A percentile compares a stretch with the other conserved stretches of the same genome.
Evolutionary conservation across 2,797 vertebrate genomes (phyloP).

Genomic region (Enteromius anoplus): DNA sequence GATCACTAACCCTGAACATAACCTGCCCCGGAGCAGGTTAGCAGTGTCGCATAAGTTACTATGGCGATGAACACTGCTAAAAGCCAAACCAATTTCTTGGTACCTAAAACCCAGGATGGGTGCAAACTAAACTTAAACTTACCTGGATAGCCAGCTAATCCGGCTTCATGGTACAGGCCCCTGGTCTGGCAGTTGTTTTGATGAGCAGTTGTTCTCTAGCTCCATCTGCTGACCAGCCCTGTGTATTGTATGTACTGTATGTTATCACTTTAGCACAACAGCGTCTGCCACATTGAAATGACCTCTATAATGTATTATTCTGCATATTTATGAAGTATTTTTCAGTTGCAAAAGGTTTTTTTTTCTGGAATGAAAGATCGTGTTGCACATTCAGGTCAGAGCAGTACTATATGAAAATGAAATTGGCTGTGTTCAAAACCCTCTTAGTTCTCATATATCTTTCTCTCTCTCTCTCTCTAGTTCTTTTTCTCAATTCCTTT

Average conservation of each 20-base stretch:
- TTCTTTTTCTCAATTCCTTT: not conserved
- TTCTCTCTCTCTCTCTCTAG: not conserved
- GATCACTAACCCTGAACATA: no score
- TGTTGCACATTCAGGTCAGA: slow-evolving; percentile 6
- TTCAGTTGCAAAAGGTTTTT: not conserved
- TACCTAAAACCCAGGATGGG: no score
- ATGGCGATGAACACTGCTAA: no score
- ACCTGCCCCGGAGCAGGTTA: no score
- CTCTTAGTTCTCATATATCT: not conserved
- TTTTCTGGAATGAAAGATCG: not conserved
- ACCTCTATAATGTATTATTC: not conserved
- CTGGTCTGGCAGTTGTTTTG: not conserved
- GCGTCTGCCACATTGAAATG: not conserved
- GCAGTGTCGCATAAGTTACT: no score
- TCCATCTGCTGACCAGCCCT: slow-evolving; percentile 32
- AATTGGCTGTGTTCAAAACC: not conserved
- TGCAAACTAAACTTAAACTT: no score
- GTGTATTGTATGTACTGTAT: not conserved
- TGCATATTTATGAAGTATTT: not conserved
- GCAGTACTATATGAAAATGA: not conserved
- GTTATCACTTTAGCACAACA: not conserved
- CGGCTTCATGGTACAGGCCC: no score
- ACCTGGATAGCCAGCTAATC: no score
- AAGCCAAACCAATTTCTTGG: no score
- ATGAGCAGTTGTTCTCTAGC: slow-evolving; percentile 14